A percentile compares a stretch with the other conserved stretches of the same genome.
These are phyloP conservation scores for Conus ventricosus DNA, from an alignment of 1,140 invertebrate species.

Conservation along the genomic window DNA sequence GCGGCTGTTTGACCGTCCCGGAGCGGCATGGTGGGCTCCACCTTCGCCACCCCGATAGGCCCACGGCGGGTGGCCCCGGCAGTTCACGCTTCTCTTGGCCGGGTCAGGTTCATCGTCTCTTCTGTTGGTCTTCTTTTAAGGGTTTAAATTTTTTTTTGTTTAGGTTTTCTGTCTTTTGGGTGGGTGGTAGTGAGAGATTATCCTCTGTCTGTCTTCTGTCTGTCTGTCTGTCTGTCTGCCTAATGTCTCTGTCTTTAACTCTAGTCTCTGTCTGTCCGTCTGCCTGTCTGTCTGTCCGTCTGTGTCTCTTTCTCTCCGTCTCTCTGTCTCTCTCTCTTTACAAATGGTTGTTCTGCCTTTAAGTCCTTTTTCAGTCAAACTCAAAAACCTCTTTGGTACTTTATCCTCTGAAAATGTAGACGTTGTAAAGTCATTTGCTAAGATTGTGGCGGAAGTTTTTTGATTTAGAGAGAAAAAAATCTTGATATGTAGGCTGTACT, in stretches of 20 bases:
- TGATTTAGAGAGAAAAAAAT: neutral
- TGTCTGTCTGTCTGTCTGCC: too few relatives aligned
- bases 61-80: neutral
- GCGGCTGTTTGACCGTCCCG: conserved; percentile 18
- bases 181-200: too few relatives aligned
- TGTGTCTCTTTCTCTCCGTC: too few relatives aligned
- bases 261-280: too few relatives aligned
- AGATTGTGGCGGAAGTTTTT: too few relatives aligned
- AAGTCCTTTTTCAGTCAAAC: neutral
- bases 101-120: neutral
- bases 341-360: neutral
- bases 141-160: too few relatives aligned
- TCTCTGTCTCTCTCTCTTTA: neutral
- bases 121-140: neutral
- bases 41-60: too few relatives aligned
- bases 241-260: too few relatives aligned
- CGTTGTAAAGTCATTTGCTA: too few relatives aligned
- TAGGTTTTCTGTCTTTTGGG: neutral
- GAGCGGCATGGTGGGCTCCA: neutral
- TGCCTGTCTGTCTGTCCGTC: too few relatives aligned
- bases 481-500: neutral
- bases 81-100: conserved; percentile 9
- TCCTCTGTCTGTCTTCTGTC: neutral
- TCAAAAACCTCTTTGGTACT: neutral
- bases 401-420: too few relatives aligned